Evolutionary conservation across 2,797 vertebrate genomes (phyloP), one percentile per base, ranked within the genome.

Genomic region (Heteromormyrus szaboi): DNA sequence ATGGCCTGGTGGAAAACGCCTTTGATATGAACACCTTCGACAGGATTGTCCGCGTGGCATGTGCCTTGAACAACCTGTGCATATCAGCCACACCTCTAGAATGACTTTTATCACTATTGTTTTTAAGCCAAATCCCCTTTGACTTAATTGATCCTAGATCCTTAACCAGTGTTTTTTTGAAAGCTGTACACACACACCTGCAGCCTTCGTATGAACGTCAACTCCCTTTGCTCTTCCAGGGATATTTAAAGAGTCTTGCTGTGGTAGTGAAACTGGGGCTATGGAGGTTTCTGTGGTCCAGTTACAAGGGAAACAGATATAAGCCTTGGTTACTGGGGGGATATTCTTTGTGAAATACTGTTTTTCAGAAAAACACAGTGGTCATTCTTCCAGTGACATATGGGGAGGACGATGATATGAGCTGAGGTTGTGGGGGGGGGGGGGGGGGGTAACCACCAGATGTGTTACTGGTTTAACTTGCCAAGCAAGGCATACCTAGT

Each of bases 51-150:
- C 95, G 95, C 92, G 96, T 96, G 9, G 95, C 95, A 81, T 96
- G 95, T 95, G 95, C 95, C 95, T 95, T 96, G 94, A 96, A 96
- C 94, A 96, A 96, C 93, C 93, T 96, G 92, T 96, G 95, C 90
- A 96, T 96, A 92, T 96, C 96, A 76, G 95, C 95, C 81, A 94
- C 94, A 48, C 95, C 95, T 0, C 93, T 96, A 0, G 95, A 96
- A 92, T 96, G 92, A 96, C 1, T 17, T 0, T 2, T 4, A 46
- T 54, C 53, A 2, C 44, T 29, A 65, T 50, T 22, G 37, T 46
- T 46, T 22, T 65, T 87, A 33, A 65, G 41, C n/a, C 41, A 33
- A 46, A 12, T 68, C 44, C 41, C 22, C 8, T 86, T 51, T 14
- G 25, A 11, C 22, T 86, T 41, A 12, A 33, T 86, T n/a, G 22